Conservation (phyloP, 2,113 vertebrate species). For the Daboia siamensis region DNA sequence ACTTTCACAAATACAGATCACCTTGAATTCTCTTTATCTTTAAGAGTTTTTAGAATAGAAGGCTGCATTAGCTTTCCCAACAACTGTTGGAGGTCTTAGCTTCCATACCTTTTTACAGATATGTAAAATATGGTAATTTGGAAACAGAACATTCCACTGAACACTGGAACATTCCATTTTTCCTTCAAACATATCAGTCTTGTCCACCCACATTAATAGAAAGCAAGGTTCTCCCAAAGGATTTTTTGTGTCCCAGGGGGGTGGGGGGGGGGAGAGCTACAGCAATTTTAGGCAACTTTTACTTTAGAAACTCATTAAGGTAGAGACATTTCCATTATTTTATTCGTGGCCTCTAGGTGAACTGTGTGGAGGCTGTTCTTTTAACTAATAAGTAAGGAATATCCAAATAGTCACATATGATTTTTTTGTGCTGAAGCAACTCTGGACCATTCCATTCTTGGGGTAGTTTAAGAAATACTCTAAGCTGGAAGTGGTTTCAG, state of each 20-base stretch:
- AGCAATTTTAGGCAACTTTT: neutral
- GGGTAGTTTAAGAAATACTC: neutral
- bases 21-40: neutral
- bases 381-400: neutral
- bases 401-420: neutral
- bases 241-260: neutral
- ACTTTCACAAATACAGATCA: neutral
- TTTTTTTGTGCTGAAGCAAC: neutral
- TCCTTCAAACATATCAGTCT: neutral
- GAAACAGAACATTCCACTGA: neutral
- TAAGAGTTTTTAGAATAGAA: neutral
- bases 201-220: neutral
- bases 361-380: neutral
- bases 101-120: neutral
- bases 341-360: neutral
- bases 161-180: neutral
- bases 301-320: neutral
- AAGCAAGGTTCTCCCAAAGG: neutral
- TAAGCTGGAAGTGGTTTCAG: neutral
- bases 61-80: neutral
- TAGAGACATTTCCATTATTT: neutral
- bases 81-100: neutral
- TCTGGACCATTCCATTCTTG: neutral
- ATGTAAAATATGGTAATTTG: neutral
- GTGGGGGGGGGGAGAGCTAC: too few relatives aligned